Evolutionary conservation across 2,113 vertebrate species (phyloP).

Genomic region (Xiphias gladius): DNA sequence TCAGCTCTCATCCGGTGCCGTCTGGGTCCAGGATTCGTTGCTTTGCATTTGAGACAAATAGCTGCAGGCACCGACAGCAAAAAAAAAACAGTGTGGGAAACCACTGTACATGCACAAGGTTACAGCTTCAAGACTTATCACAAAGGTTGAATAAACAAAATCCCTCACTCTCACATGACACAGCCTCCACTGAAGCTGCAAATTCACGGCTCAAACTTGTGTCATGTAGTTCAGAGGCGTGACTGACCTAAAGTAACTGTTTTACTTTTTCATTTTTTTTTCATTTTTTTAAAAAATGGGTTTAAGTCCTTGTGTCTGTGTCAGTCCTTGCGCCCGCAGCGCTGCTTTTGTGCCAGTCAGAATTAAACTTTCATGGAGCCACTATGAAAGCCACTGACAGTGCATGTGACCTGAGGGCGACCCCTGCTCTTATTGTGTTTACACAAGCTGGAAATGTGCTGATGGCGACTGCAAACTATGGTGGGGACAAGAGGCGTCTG

Average conservation of each 20-base stretch:
- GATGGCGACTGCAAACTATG: conserved; percentile 58
- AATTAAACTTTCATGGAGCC: conserved; percentile 53
- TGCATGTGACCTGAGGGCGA: conserved; percentile 48
- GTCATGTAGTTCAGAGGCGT: too few species aligned
- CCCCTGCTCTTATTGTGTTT: conserved; percentile 74
- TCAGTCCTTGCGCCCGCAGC: neutral
- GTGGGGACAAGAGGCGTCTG: conserved; percentile 47
- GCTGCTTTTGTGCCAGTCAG: conserved; percentile 48
- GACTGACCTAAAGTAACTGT: too few species aligned
- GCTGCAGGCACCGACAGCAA: neutral
- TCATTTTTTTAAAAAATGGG: neutral
- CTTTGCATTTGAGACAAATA: conserved; percentile 1
- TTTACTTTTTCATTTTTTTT: neutral
- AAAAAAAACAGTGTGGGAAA: neutral
- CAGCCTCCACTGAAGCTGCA: conserved; percentile 3
- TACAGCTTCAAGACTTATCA: conserved; percentile 47
- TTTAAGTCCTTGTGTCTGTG: conserved; percentile 4
- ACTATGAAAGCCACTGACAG: conserved; percentile 44
- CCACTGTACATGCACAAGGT: neutral
- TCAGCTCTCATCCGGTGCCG: neutral
- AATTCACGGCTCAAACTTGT: neutral
- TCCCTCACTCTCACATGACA: conserved; percentile 5
- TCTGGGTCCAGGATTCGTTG: conserved; percentile 14
- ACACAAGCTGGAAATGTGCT: conserved; percentile 80
- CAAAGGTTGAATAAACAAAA: conserved; percentile 34